Conservation (phyloP, 1,140 invertebrate genomes). For the Parapsyche elsis region DNA sequence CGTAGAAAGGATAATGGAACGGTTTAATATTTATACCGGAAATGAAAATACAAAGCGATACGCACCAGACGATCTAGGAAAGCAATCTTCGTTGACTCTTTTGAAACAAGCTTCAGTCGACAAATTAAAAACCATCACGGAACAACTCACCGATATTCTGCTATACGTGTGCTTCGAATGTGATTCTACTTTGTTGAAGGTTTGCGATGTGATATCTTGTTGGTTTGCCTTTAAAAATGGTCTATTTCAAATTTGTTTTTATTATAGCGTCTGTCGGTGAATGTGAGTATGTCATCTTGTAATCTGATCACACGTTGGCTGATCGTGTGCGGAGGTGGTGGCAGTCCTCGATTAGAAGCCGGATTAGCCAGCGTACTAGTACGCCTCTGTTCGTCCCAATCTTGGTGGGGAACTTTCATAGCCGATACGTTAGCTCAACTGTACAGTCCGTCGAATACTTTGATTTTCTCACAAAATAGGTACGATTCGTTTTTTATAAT, state of each 20-base stretch:
- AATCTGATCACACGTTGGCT: constrained; percentile 52
- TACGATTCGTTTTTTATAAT: constrained; percentile 58
- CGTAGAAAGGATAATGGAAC: constrained; percentile 62
- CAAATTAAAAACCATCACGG: constrained; percentile 82
- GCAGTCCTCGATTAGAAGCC: constrained; percentile 72
- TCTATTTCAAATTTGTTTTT: background rate
- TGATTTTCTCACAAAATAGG: constrained; percentile 88
- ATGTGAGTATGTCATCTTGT: constrained; percentile 45
- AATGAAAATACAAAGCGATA: constrained; percentile 54
- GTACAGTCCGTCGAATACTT: constrained; percentile 81
- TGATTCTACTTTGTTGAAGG: constrained; percentile 70
- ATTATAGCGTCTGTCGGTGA: constrained; percentile 43
- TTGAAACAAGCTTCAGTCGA: constrained; percentile 75
- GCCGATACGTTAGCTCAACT: constrained; percentile 82
- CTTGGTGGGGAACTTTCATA: constrained; percentile 91
- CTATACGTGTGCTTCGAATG: constrained; percentile 77
- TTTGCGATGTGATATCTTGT: constrained; percentile 37
- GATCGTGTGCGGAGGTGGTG: constrained; percentile 65
- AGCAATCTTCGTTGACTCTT: constrained; percentile 64
- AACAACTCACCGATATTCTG: constrained; percentile 83
- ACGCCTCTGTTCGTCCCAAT: constrained; percentile 79
- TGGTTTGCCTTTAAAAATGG: background rate
- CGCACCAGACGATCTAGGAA: constrained; percentile 42
- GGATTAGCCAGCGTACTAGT: constrained; percentile 81
- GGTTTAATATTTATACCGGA: constrained; percentile 59